phyloP scores from a whole-genome alignment of 2,888 invertebrate genomes.

The Penaeus monodon region DNA sequence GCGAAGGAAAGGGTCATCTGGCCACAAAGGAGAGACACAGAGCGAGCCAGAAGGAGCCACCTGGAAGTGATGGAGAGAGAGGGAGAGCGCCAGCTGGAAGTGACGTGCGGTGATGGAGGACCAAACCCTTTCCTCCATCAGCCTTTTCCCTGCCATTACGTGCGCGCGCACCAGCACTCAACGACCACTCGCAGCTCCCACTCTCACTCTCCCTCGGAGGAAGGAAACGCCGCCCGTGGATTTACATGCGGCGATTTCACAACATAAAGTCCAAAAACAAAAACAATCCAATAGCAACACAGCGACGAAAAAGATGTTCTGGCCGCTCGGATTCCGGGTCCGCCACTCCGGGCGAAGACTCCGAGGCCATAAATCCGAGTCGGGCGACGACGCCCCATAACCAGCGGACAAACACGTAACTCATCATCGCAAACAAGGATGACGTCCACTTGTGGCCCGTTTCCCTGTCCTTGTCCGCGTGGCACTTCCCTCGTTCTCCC shows the following conservation, averaged over 20 bases:
- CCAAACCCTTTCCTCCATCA: neutral
- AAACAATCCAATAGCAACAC: too few species aligned
- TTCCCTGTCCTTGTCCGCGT: neutral
- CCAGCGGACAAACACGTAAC: slow-evolving; percentile 34
- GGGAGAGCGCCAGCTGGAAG: slow-evolving; percentile 12
- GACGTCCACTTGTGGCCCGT: slow-evolving; percentile 26
- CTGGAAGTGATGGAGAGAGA: neutral
- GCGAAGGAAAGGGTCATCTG: neutral
- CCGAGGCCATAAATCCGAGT: slow-evolving; percentile 1
- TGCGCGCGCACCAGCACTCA: neutral
- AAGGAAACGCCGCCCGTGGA: too few species aligned
- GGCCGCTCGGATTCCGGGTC: too few species aligned
- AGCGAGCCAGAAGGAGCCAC: neutral
- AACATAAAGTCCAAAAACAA: too few species aligned
- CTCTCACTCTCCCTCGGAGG: neutral
- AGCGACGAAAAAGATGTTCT: too few species aligned
- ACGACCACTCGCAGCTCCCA: neutral
- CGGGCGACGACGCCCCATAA: slow-evolving; percentile 19
- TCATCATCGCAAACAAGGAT: slow-evolving; percentile 25
- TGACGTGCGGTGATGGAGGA: slow-evolving; percentile 13
- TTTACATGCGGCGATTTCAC: too few species aligned
- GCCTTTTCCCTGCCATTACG: neutral
- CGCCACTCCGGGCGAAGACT: neutral
- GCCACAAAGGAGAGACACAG: too few species aligned
- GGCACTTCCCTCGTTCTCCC: neutral